A percentile compares a stretch with the other conserved stretches of the same genome.
Evolutionary conservation across 23 tunicate species (phyloP).

Genomic region (Oikopleura vanhoeffeni): DNA sequence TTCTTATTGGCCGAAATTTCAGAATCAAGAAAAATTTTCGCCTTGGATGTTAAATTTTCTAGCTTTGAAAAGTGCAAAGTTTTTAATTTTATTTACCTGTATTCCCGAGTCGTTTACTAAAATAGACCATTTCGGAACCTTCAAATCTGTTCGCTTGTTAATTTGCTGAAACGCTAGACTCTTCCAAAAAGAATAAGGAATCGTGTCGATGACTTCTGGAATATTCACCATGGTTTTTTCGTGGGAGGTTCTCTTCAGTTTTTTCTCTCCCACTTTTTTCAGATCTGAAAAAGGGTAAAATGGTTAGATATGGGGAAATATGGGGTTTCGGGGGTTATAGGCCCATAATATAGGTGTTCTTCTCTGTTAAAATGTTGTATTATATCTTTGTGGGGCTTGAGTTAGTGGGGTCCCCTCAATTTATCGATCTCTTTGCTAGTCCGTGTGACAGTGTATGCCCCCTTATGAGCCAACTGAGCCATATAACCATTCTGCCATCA

Average conservation of each 20-base stretch:
- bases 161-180: not conserved
- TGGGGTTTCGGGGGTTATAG: not conserved
- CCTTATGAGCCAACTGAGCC: slow-evolving; percentile 18
- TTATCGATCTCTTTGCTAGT: slow-evolving; percentile 13
- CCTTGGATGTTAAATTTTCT: too few species aligned
- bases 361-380: not conserved
- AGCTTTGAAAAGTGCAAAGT: too few species aligned
- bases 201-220: slow-evolving; percentile 10
- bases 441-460: slow-evolving; percentile 1
- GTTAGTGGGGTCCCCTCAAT: slow-evolving; percentile 2
- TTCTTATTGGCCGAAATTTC: too few species aligned
- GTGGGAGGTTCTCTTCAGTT: not conserved
- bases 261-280: too few species aligned
- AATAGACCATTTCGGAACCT: slow-evolving; percentile 1
- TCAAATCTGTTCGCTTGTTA: not conserved
- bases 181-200: not conserved
- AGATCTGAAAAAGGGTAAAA: not conserved
- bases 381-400: not conserved
- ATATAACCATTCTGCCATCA: too few species aligned
- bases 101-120: not conserved
- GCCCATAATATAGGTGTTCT: too few species aligned
- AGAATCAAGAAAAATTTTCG: too few species aligned
- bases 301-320: not conserved
- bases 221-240: slow-evolving; percentile 11
- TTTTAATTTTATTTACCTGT: too few species aligned